Evolutionary conservation across 92 coral and sea anemone genomes (phyloP).

Genomic region (Desmophyllum pertusum): DNA sequence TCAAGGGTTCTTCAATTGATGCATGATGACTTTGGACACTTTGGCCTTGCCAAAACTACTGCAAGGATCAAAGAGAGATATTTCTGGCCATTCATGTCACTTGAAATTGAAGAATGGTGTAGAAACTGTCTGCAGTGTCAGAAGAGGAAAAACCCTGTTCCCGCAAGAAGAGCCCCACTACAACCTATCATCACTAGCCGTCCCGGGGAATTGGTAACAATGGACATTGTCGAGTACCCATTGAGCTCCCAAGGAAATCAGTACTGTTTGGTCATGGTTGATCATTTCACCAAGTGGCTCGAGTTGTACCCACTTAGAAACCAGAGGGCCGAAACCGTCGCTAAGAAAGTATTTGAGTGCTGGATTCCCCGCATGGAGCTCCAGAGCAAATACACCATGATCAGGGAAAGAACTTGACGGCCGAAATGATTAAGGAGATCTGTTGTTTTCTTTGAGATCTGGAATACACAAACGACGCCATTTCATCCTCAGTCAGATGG

Average conservation of each 20-base stretch:
- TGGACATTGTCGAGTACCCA: slow-evolving; percentile 46
- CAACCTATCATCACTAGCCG: slow-evolving; percentile 51
- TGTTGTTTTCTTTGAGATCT: too few relatives aligned
- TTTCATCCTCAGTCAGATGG: too few relatives aligned
- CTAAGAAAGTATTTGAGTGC: too few relatives aligned
- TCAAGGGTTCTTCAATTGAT: slow-evolving; percentile 52
- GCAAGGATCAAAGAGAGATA: slow-evolving; percentile 8
- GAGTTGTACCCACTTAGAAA: too few relatives aligned
- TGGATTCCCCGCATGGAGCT: too few relatives aligned
- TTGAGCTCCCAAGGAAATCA: slow-evolving; percentile 18
- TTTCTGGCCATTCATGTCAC: slow-evolving; percentile 13
- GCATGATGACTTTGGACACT: slow-evolving; percentile 58
- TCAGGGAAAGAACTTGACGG: too few relatives aligned
- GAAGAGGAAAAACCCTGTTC: slow-evolving; percentile 32
- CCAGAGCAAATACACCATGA: too few relatives aligned
- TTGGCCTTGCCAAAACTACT: slow-evolving; percentile 38
- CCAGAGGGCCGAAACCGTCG: too few relatives aligned
- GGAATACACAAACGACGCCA: too few relatives aligned
- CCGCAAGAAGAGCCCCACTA: slow-evolving; percentile 50
- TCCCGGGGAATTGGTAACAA: slow-evolving; percentile 54
- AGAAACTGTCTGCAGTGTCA: slow-evolving; percentile 6
- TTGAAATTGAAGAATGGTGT: slow-evolving; percentile 25
- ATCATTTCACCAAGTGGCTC: slow-evolving; percentile 35
- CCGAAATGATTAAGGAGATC: too few relatives aligned
- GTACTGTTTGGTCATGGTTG: slow-evolving; percentile 40